phyloP scores from a whole-genome alignment of 2,888 invertebrate genomes.

The Acheta domesticus region DNA sequence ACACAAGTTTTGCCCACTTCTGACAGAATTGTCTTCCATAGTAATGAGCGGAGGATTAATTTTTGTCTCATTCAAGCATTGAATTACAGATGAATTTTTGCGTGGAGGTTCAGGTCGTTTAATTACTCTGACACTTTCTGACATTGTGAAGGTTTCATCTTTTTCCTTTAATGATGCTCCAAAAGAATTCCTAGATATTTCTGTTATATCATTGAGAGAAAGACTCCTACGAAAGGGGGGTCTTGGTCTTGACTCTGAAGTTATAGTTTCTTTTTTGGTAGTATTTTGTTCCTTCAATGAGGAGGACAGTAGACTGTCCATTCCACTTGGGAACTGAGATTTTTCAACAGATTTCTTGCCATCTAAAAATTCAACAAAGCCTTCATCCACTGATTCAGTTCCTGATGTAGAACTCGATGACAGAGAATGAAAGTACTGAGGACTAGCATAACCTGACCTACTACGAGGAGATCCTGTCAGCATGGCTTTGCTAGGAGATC shows the following conservation, averaged over 20 bases:
- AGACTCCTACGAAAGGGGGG: slow-evolving; percentile 27
- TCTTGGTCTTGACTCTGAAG: slow-evolving; percentile 43
- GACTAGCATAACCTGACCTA: slow-evolving; percentile 27
- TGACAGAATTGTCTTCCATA: slow-evolving; percentile 25
- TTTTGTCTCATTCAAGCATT: slow-evolving; percentile 49
- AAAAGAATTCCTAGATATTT: too few species aligned
- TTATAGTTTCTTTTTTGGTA: neutral
- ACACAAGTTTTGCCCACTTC: neutral
- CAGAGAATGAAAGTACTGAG: slow-evolving; percentile 50
- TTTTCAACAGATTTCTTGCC: slow-evolving; percentile 54
- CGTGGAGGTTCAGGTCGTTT: slow-evolving; percentile 68
- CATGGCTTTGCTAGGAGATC: too few species aligned
- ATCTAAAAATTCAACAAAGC: slow-evolving; percentile 61
- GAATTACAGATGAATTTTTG: slow-evolving; percentile 49
- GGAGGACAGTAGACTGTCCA: slow-evolving; percentile 58
- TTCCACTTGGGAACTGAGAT: slow-evolving; percentile 54
- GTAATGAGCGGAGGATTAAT: slow-evolving; percentile 37
- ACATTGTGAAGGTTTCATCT: neutral
- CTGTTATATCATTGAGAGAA: slow-evolving; percentile 33
- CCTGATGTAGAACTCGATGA: slow-evolving; percentile 51
- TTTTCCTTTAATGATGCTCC: neutral
- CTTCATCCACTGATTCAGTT: slow-evolving; percentile 61
- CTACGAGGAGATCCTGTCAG: too few species aligned
- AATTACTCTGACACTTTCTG: slow-evolving; percentile 43
- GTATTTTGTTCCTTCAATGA: slow-evolving; percentile 46